Evolutionary conservation across 2,888 invertebrate genomes (phyloP).

Genomic region (Eristalis arbustorum): DNA sequence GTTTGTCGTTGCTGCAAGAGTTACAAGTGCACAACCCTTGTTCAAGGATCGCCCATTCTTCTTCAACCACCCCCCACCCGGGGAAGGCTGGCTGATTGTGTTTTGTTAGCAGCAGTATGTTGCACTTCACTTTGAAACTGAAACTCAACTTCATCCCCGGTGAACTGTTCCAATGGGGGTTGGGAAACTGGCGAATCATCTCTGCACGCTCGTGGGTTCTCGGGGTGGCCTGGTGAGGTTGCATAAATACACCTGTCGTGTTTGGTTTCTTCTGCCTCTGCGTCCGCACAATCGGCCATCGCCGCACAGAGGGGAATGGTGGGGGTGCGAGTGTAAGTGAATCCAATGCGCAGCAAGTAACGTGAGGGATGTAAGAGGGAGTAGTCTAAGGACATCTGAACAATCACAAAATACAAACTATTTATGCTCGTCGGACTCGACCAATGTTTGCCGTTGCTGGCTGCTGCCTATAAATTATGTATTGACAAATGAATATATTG

Average conservation of each 20-base stretch:
- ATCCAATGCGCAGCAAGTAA: constrained; percentile 61
- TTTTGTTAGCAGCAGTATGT: constrained; percentile 67
- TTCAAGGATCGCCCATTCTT: constrained; percentile 65
- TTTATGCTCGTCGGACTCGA: constrained; percentile 16
- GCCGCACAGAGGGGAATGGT: background rate
- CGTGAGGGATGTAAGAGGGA: constrained; percentile 54
- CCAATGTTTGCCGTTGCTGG: constrained; percentile 39
- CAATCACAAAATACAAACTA: constrained; percentile 59
- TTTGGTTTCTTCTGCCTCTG: constrained; percentile 63
- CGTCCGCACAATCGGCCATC: constrained; percentile 26
- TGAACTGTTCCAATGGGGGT: background rate
- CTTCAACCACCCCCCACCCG: constrained; percentile 2
- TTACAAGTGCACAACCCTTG: constrained; percentile 70
- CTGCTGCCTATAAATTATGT: constrained; percentile 76
- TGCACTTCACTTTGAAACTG: constrained; percentile 66
- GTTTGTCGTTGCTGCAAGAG: constrained; percentile 59
- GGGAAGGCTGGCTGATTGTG: constrained; percentile 12
- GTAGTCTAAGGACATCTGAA: constrained; percentile 64
- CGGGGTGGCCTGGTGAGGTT: constrained; percentile 45
- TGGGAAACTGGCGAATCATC: background rate
- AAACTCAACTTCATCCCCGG: constrained; percentile 29
- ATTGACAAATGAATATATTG: constrained; percentile 80
- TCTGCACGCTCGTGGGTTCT: constrained; percentile 1
- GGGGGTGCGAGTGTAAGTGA: constrained; percentile 55
- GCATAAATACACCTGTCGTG: constrained; percentile 71